Percentiles rank a stretch among this genome's conserved stretches.
Conservation (phyloP, 2,888 invertebrate species). For the Sepiola atlantica region DNA sequence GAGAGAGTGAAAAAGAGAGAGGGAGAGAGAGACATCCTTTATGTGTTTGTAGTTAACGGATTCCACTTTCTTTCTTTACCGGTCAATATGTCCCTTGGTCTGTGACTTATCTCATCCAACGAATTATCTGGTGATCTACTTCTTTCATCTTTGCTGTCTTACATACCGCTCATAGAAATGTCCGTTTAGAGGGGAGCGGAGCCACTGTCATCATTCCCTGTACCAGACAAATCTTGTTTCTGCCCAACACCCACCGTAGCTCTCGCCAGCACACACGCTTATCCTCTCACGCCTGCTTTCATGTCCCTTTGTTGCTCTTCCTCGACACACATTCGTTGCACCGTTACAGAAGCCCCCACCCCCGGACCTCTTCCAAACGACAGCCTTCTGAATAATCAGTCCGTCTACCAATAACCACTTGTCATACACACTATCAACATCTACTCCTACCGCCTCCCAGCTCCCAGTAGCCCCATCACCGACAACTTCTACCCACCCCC, state of each 20-base stretch:
- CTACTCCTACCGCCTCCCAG: neutral
- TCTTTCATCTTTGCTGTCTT: neutral
- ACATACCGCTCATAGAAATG: neutral
- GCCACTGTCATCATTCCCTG: neutral
- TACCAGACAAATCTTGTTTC: neutral
- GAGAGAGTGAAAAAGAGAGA: too few relatives aligned
- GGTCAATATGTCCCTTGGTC: neutral
- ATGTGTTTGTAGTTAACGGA: neutral
- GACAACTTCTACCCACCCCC: neutral
- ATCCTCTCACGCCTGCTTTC: neutral
- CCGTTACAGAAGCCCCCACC: neutral
- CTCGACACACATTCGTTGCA: neutral
- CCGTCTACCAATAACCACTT: conserved; percentile 8
- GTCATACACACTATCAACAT: conserved; percentile 10
- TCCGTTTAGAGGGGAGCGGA: neutral
- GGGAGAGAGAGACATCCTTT: too few relatives aligned
- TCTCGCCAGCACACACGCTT: too few relatives aligned
- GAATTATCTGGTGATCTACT: neutral
- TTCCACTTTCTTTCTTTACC: neutral
- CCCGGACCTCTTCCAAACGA: neutral
- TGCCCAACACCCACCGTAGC: neutral
- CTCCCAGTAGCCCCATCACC: neutral
- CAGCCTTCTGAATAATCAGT: neutral
- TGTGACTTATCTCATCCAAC: neutral
- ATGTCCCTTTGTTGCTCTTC: neutral